Base-by-base conservation (phyloP, 2,888 invertebrate species). In the Ormia ochracea region DNA sequence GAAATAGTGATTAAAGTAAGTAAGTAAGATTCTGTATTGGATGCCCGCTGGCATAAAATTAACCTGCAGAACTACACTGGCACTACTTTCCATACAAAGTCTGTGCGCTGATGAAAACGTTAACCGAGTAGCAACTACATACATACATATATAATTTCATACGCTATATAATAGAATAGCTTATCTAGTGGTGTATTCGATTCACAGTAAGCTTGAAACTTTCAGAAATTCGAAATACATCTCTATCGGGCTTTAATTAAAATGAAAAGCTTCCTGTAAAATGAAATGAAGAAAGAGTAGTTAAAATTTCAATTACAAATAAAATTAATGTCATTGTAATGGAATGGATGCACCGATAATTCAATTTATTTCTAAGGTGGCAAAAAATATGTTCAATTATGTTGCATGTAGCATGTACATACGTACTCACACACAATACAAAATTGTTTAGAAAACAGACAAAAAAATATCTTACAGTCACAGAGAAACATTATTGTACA, bases 401-500 rank as follows among this genome's bases (percentile, higher is more conserved):
- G 52, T 72, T 21, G 59, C 70, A 59, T 59, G 59, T 50, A 9
- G 50, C n/a, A n/a, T n/a, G n/a, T n/a, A n/a, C n/a, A n/a, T n/a
- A n/a, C n/a, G n/a, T n/a, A n/a, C n/a, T n/a, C n/a, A n/a, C n/a
- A n/a, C n/a, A n/a, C n/a, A 19, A 50, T 50, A 59, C 14, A 59
- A 70, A 50, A 21, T 56, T 70, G n/a, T 6, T 36, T 56, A 7
- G 33, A 21, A 21, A 56, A 52, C 10, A n/a, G 38, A 48, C 17
- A 50, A 21, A 45, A 38, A 2, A 38, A 73, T 19, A 1, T 9
- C 28, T 6, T 1, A 36, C 17, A 38, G 28, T 28, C 19, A 73
- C 73, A 45, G 36, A 56, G 54, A 65, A 56, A 73, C 48, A 48
- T 41, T 52, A 23, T 38, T 59, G 63, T 17, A 58, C 65, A 74